Evolutionary conservation across 2,888 invertebrate genomes (phyloP).

Genomic region (Archaeoteleia sp.): DNA sequence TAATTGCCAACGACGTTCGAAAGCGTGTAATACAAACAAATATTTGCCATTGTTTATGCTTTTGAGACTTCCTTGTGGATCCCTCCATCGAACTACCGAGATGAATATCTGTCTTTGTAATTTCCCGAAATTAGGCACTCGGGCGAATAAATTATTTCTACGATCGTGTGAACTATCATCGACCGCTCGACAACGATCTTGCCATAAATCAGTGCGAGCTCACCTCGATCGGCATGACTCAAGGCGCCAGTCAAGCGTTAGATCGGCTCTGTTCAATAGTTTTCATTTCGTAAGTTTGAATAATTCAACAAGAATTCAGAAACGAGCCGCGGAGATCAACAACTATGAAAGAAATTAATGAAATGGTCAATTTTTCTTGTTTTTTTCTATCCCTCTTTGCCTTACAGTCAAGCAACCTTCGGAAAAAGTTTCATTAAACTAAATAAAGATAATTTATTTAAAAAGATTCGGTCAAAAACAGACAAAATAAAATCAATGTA

Average conservation of each 20-base stretch:
- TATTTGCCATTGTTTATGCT: no score
- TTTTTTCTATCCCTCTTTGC: constrained; percentile 18
- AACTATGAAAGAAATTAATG: constrained; percentile 13
- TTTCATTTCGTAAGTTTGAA: constrained; percentile 36
- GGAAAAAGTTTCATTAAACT: neutral
- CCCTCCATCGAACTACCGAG: neutral
- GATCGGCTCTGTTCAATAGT: constrained; percentile 35
- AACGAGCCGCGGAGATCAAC: constrained; percentile 8
- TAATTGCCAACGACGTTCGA: no score
- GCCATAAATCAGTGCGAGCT: constrained; percentile 41
- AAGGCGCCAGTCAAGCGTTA: constrained; percentile 25
- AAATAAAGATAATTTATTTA: no score
- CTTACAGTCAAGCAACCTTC: neutral
- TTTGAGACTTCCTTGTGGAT: no score
- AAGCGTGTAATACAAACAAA: no score
- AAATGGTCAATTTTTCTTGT: constrained; percentile 14
- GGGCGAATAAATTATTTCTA: constrained; percentile 26
- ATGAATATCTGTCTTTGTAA: constrained; percentile 23
- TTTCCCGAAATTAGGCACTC: constrained; percentile 31
- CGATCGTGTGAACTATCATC: constrained; percentile 16
- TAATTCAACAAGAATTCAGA: constrained; percentile 36
- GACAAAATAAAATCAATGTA: no score
- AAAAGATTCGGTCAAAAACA: no score
- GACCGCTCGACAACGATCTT: constrained; percentile 23
- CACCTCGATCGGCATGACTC: constrained; percentile 34